A percentile compares a stretch with the other conserved stretches of the same genome.
Evolutionary conservation across 2,113 vertebrate species (phyloP).

Genomic region (Phylloscopus whistleri): DNA sequence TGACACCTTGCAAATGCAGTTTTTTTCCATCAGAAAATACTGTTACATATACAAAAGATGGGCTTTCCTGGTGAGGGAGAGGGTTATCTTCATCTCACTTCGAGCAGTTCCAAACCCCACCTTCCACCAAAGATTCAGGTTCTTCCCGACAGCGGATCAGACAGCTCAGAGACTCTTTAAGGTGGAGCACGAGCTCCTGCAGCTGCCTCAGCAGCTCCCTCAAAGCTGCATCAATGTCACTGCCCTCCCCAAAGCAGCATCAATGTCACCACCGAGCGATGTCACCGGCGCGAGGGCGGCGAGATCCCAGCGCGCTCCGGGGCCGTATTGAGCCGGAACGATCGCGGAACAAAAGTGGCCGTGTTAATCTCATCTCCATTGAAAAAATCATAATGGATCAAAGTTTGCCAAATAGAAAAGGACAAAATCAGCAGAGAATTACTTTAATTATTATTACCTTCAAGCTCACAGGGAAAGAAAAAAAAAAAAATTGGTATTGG

Average conservation of each 20-base stretch:
- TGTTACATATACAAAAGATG: neutral
- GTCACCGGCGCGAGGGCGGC: neutral
- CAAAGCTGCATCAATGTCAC: neutral
- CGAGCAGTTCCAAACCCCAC: neutral
- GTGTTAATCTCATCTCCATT: constrained; percentile 26
- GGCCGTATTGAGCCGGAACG: neutral
- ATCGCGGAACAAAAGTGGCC: neutral
- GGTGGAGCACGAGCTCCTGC: neutral
- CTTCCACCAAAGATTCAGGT: neutral
- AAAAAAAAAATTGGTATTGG: neutral
- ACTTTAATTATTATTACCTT: constrained; percentile 70
- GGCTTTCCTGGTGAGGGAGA: neutral
- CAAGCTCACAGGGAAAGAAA: neutral
- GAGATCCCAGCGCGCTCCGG: neutral
- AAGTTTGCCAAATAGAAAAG: constrained; percentile 68
- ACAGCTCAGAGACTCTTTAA: neutral
- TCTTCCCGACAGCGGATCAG: neutral
- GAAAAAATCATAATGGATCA: constrained; percentile 61
- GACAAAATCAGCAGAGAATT: constrained; percentile 68
- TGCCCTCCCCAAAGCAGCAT: neutral
- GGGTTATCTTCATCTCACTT: neutral
- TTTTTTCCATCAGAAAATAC: neutral
- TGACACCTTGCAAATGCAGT: neutral
- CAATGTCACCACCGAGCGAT: neutral
- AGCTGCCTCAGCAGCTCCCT: neutral